These are phyloP conservation scores for Siphonodentalium dalli DNA, from an alignment of 2,888 invertebrate genomes.

Conservation along the genomic window DNA sequence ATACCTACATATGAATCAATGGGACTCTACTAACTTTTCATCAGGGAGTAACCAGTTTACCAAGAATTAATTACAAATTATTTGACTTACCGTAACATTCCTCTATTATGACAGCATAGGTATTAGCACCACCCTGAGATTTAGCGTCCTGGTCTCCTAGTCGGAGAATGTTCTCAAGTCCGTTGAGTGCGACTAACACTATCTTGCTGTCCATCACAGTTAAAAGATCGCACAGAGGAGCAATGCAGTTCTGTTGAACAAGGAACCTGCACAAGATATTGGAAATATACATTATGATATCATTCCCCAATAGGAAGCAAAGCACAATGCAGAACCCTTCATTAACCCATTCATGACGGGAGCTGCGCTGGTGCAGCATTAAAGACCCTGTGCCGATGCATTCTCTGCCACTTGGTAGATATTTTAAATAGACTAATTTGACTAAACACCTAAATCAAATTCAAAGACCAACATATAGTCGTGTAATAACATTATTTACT, in stretches of 20 bases:
- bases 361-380: no score
- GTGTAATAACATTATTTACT: no score
- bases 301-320: no score
- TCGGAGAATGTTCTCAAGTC: slow-evolving; percentile 91
- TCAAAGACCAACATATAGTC: no score
- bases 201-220: slow-evolving; percentile 94
- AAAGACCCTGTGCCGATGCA: no score
- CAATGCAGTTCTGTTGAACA: slow-evolving; percentile 81
- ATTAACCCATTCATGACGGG: no score
- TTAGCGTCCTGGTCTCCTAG: slow-evolving; percentile 83
- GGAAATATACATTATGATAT: no score
- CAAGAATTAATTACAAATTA: not conserved
- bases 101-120: slow-evolving; percentile 89
- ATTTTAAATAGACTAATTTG: no score
- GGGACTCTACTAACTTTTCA: not conserved
- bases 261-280: slow-evolving; percentile 59
- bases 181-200: slow-evolving; percentile 91
- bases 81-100: slow-evolving; percentile 92
- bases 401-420: no score
- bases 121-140: slow-evolving; percentile 74
- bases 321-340: no score
- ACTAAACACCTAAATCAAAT: no score
- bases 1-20: not conserved
- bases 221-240: slow-evolving; percentile 89
- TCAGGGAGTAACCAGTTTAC: not conserved